These are phyloP conservation scores for Cosmorhoe ocellata DNA, from an alignment of 2,888 invertebrate species.

Conservation along the genomic window DNA sequence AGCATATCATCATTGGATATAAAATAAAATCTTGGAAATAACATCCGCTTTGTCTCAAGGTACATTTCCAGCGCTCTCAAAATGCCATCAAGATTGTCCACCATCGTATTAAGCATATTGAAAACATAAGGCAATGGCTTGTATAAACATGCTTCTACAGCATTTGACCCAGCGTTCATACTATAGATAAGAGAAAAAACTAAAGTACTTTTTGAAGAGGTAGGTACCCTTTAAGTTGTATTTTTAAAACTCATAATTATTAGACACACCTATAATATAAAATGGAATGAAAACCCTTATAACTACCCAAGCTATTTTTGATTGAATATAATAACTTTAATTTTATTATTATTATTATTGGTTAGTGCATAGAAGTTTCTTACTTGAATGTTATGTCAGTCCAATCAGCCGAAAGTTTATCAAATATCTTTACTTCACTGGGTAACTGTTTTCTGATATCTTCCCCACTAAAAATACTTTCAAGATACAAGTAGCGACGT, in stretches of 20 bases:
- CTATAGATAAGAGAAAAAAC: too few species aligned
- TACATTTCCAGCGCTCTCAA: conserved; percentile 93
- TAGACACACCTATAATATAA: too few species aligned
- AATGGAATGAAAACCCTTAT: too few species aligned
- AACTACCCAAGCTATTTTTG: too few species aligned
- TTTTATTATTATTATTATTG: not conserved
- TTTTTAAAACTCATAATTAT: too few species aligned
- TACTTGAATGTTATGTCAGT: conserved; percentile 84
- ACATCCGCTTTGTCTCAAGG: conserved; percentile 92
- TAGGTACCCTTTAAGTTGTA: too few species aligned
- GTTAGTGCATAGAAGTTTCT: conserved; percentile 28
- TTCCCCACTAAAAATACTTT: conserved; percentile 94
- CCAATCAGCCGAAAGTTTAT: conserved; percentile 87
- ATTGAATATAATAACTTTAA: too few species aligned
- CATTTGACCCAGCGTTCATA: conserved; percentile 80
- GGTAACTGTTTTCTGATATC: conserved; percentile 94
- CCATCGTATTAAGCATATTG: conserved; percentile 87
- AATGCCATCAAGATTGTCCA: conserved; percentile 89
- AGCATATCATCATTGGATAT: conserved; percentile 86
- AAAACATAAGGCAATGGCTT: conserved; percentile 84
- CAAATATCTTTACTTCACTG: conserved; percentile 88
- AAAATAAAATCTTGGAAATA: conserved; percentile 90
- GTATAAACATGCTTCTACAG: conserved; percentile 84
- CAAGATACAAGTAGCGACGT: conserved; percentile 92
- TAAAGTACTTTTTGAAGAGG: too few species aligned